These are phyloP conservation scores for Elgonia sp. DNA, from an alignment of 2,888 invertebrate genomes.

Conservation along the genomic window DNA sequence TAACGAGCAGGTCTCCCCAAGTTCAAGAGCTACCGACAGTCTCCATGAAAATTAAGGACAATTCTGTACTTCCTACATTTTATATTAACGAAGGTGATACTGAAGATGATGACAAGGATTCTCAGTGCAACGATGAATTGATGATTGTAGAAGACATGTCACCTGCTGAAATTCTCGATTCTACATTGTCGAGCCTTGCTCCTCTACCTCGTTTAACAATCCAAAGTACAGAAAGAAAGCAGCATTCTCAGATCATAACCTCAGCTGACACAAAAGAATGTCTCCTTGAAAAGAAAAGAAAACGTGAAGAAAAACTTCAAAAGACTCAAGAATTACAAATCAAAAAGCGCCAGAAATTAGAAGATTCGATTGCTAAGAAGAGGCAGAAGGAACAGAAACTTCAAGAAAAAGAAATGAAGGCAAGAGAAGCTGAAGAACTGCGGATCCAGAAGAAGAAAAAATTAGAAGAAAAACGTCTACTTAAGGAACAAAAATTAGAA, in stretches of 20 bases:
- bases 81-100: constrained; percentile 13
- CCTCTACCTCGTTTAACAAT: constrained; percentile 11
- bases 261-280: constrained; percentile 14
- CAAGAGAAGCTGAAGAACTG: constrained; percentile 11
- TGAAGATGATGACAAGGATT: constrained; percentile 10
- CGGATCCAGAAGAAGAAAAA: constrained; percentile 7
- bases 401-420: constrained; percentile 14
- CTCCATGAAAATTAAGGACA: constrained; percentile 12
- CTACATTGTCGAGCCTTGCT: constrained; percentile 14
- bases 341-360: constrained; percentile 17
- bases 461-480: constrained; percentile 2
- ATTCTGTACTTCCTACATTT: constrained; percentile 12
- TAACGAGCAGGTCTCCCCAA: constrained; percentile 14
- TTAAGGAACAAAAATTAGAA: constrained; percentile 9
- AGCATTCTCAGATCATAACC: constrained; percentile 17
- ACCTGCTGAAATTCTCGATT: constrained; percentile 13
- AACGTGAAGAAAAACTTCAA: constrained; percentile 14
- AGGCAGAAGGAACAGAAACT: constrained; percentile 17
- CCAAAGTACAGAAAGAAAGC: constrained; percentile 17
- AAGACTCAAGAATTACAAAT: constrained; percentile 12
- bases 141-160: constrained; percentile 11
- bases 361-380: constrained; percentile 11
- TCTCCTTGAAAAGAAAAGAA: constrained; percentile 17
- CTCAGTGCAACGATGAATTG: constrained; percentile 17
- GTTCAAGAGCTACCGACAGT: constrained; percentile 14